Evolutionary conservation across 2,113 vertebrate genomes (phyloP).

Genomic region (Sturnira hondurensis): DNA sequence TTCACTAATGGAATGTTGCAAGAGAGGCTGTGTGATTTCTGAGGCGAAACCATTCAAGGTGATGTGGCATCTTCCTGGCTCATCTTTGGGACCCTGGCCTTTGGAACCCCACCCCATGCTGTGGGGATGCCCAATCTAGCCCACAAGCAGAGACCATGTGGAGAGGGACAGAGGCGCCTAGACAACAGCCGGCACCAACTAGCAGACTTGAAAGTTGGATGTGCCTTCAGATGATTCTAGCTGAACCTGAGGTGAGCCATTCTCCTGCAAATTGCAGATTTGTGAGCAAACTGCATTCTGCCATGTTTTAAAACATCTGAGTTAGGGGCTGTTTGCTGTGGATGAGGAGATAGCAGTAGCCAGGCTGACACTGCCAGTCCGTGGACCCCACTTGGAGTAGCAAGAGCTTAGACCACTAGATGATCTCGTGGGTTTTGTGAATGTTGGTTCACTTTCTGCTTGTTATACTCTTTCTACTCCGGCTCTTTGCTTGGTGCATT

Average conservation of each 20-base stretch:
- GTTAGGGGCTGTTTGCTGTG: background rate
- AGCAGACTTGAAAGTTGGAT: background rate
- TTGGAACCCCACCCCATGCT: background rate
- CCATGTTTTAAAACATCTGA: background rate
- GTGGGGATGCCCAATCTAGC: background rate
- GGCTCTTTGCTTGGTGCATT: background rate
- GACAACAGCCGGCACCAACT: background rate
- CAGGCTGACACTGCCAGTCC: background rate
- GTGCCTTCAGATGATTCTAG: background rate
- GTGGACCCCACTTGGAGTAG: background rate
- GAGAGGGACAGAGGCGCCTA: background rate
- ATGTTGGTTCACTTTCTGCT: slow-evolving; percentile 75
- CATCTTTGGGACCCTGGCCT: background rate
- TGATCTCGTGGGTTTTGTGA: background rate
- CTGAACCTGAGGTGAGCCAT: background rate
- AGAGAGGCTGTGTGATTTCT: background rate
- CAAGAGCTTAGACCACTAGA: background rate
- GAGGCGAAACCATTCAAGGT: no score
- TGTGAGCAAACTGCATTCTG: background rate
- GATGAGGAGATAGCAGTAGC: background rate
- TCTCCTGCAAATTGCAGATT: background rate
- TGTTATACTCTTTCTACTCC: slow-evolving; percentile 57
- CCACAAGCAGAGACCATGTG: background rate
- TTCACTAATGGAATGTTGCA: background rate
- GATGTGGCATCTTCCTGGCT: background rate